Evolutionary conservation across 2,888 invertebrate genomes (phyloP).

Genomic region (Melinaea marsaeus): DNA sequence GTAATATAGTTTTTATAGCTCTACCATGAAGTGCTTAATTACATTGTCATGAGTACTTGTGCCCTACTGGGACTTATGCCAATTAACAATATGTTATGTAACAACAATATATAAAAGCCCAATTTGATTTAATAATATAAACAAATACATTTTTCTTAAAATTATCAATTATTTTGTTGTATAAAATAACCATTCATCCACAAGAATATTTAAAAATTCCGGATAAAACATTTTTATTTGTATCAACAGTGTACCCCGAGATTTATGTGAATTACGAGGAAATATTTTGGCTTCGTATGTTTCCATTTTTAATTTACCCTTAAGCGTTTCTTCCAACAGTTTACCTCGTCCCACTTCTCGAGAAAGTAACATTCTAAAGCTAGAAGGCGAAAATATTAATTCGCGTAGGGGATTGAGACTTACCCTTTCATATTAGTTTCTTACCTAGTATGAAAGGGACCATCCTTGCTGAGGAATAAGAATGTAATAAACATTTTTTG

Average conservation of each 20-base stretch:
- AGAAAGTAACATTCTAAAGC: not conserved
- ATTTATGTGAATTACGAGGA: not conserved
- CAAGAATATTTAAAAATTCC: no score
- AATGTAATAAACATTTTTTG: no score
- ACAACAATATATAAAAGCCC: no score
- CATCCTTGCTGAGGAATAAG: no score
- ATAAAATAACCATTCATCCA: no score
- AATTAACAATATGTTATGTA: no score
- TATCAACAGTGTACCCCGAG: not conserved
- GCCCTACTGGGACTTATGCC: conserved; percentile 18
- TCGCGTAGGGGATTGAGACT: not conserved
- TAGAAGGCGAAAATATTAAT: not conserved
- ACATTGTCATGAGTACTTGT: conserved; percentile 9
- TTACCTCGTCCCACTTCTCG: conserved; percentile 4
- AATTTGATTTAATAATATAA: no score
- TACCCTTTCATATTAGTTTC: not conserved
- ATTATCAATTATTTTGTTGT: no score
- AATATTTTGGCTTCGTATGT: not conserved
- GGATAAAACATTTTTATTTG: no score
- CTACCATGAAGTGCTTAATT: conserved; percentile 20
- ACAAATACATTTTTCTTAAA: no score
- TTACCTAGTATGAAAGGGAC: not conserved
- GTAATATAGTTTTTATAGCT: no score
- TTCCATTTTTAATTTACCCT: conserved; percentile 3
- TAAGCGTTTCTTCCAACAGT: conserved; percentile 2